Base-by-base conservation (phyloP, 2,113 vertebrate species). In the human region DNA sequence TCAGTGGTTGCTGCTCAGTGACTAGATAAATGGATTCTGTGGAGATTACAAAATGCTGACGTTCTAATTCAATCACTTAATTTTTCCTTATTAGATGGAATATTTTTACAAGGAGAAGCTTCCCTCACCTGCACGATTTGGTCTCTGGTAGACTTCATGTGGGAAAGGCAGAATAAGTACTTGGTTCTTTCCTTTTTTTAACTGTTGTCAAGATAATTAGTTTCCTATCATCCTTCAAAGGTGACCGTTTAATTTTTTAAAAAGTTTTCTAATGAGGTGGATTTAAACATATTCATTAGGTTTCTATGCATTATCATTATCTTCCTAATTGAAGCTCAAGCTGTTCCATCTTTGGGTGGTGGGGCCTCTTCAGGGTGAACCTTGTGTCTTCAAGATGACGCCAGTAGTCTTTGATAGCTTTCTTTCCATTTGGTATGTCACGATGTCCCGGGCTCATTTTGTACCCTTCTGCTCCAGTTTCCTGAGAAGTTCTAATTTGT, bases 371-470 rank as follows among this genome's bases (percentile, higher is more conserved):
- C 57, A 76, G 1, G 12, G 23, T 43, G 61, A 68, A 22, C 8
- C 70, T 43, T 5, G 2, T 35, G 40, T 13, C 40, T 32, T 35
- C 0, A 18, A 20, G 2, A 0, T 0, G 32, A 32, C 16, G 32
- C 57, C 3, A 8, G 0, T 2, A 2, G 52, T 30, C 43, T 89
- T 13, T 12, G 43, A 23, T 2, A 0, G 10, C 13, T 23, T 43
- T 12, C 40, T 43, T 32, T 18, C 45, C n/a, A 9, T 30, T 38
- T n/a, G 30, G 5, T 32, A 0, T 27, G 57, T 82, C 35, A 68
- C 43, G 52, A 23, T 20, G 45, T 72, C 23, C 52, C 76, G 38
- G 92, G 50, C 30, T 18, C 17, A 8, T 9, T 32, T 35, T 78
- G 32, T 48, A 0, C 32, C 35, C 57, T 70, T 8, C 30, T 18